These are phyloP conservation scores for Calliopsis andreniformis DNA, from an alignment of 1,140 invertebrate genomes.

Conservation along the genomic window DNA sequence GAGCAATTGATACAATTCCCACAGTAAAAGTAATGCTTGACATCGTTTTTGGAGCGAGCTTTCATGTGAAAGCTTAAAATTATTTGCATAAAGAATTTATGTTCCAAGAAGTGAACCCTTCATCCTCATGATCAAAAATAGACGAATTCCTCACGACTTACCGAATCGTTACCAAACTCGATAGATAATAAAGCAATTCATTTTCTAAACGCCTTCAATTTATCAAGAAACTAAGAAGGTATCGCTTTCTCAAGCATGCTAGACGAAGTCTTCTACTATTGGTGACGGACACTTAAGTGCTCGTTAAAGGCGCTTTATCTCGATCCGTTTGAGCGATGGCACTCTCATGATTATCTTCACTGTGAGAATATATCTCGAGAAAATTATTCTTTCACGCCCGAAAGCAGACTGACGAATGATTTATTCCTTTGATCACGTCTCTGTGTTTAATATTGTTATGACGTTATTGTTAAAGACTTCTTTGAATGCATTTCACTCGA, in stretches of 20 bases:
- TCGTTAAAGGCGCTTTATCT: slow-evolving; percentile 67
- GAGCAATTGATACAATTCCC: no score
- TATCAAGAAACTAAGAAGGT: slow-evolving; percentile 13
- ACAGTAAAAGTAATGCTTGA: no score
- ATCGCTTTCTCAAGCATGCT: neutral
- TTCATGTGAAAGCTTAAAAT: no score
- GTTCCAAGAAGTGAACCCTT: no score
- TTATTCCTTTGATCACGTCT: slow-evolving; percentile 24
- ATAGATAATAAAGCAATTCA: slow-evolving; percentile 16
- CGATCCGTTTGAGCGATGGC: slow-evolving; percentile 51
- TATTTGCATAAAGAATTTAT: no score
- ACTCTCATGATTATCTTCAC: slow-evolving; percentile 51
- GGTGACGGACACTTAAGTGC: slow-evolving; percentile 59
- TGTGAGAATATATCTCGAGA: slow-evolving; percentile 37
- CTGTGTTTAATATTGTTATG: no score
- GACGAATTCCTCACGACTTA: neutral
- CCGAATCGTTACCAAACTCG: neutral
- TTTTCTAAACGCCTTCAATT: slow-evolving; percentile 15
- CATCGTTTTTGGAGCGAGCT: no score
- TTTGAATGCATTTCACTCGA: no score
- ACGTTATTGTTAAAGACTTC: no score
- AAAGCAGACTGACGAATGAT: slow-evolving; percentile 11
- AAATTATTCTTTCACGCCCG: slow-evolving; percentile 33
- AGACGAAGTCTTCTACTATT: slow-evolving; percentile 53
- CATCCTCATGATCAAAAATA: no score